Conservation (phyloP, 2,797 vertebrate genomes). For the Xenops minutus region DNA sequence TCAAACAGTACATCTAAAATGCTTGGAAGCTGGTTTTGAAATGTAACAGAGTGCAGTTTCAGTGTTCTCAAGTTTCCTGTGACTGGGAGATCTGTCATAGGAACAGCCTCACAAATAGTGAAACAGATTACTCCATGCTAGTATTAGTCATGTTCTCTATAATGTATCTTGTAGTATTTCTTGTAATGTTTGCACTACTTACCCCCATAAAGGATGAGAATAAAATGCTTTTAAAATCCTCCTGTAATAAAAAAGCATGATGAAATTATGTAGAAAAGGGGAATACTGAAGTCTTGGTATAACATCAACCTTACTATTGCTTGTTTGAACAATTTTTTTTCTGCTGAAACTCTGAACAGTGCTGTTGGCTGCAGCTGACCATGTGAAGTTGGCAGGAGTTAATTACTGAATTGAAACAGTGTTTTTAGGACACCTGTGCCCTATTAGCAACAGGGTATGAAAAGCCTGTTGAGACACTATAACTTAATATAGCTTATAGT, state of each 20-base stretch:
- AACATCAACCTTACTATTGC: not conserved
- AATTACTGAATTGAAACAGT: constrained; percentile 41
- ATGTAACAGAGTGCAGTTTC: not conserved
- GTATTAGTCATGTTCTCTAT: not conserved
- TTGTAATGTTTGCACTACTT: not conserved
- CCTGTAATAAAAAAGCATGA: not conserved
- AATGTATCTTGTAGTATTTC: not conserved
- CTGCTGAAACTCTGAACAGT: not conserved
- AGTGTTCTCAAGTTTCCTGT: not conserved
- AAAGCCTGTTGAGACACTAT: constrained; percentile 69
- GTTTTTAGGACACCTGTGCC: constrained; percentile 64
- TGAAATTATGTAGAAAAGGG: not conserved
- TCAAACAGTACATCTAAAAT: not conserved
- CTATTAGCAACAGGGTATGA: constrained; percentile 53
- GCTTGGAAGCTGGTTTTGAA: not conserved
- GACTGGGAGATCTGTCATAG: not conserved
- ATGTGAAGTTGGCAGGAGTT: not conserved
- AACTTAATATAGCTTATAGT: constrained; percentile 73
- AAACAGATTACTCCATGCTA: not conserved
- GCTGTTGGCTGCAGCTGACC: not conserved
- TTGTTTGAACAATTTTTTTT: not conserved
- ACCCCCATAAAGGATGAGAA: not conserved
- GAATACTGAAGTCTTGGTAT: not conserved
- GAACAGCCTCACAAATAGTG: not conserved
- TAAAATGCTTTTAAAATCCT: not conserved